Percentiles rank a stretch among this genome's conserved stretches.
phyloP scores from a whole-genome alignment of 2,888 invertebrate species.

The Ischnus inquisitorius region DNA sequence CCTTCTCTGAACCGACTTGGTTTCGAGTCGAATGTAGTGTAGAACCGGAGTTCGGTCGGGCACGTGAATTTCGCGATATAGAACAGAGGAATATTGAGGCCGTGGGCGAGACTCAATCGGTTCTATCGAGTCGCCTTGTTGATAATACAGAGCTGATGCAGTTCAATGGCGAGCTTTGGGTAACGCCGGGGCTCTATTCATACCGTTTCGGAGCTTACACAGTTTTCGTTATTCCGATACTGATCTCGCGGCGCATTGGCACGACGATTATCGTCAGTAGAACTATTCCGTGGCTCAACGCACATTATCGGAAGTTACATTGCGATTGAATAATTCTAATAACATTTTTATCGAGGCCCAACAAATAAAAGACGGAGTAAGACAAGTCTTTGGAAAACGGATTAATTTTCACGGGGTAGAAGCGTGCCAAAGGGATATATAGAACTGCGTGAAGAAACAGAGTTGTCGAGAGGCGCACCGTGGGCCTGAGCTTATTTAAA shows the following conservation, averaged over 20 bases:
- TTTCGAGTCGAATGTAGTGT: conserved; percentile 46
- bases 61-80: too few species aligned
- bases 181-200: neutral
- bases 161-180: conserved; percentile 8
- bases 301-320: neutral
- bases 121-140: conserved; percentile 21
- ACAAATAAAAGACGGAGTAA: too few species aligned
- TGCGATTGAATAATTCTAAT: neutral
- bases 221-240: neutral
- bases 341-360: too few species aligned
- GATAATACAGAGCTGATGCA: conserved; percentile 5
- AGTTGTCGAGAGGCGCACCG: conserved; percentile 24
- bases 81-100: too few species aligned
- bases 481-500: conserved; percentile 73
- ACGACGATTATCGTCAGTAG: neutral
- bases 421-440: too few species aligned
- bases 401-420: neutral
- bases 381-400: neutral
- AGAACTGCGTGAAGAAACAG: neutral
- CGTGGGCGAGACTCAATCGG: conserved; percentile 13
- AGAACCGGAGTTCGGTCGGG: neutral
- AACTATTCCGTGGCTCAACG: neutral
- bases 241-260: neutral
- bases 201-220: neutral
- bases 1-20: conserved; percentile 36